These are phyloP conservation scores for Orussus abietinus DNA, from an alignment of 1,140 invertebrate species.

Conservation along the genomic window DNA sequence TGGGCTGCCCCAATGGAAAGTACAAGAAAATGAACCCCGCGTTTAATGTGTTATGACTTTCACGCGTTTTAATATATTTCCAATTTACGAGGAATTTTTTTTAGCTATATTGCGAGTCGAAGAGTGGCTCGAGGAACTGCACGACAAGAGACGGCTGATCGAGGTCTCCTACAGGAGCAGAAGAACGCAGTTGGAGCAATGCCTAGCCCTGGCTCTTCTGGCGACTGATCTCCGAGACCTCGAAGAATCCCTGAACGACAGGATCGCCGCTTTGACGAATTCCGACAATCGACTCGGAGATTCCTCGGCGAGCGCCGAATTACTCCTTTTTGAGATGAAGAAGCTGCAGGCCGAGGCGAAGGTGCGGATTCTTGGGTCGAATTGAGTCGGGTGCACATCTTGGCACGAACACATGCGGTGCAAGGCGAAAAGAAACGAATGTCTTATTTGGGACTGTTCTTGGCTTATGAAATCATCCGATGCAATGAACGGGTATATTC, in stretches of 20 bases:
- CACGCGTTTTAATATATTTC: too few relatives aligned
- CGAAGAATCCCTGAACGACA: slow-evolving; percentile 57
- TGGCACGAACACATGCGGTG: too few relatives aligned
- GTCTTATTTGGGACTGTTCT: too few relatives aligned
- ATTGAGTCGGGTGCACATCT: too few relatives aligned
- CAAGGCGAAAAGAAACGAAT: too few relatives aligned
- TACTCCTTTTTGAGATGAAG: slow-evolving; percentile 65
- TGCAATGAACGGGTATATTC: too few relatives aligned
- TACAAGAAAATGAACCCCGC: too few relatives aligned
- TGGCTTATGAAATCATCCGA: too few relatives aligned
- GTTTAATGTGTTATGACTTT: too few relatives aligned
- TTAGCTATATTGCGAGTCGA: slow-evolving; percentile 68
- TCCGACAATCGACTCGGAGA: slow-evolving; percentile 60
- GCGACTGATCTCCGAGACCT: slow-evolving; percentile 70
- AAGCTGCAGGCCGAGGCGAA: slow-evolving; percentile 71
- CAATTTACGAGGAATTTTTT: too few relatives aligned
- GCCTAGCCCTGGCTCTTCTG: slow-evolving; percentile 69
- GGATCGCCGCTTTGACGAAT: slow-evolving; percentile 47
- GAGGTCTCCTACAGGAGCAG: slow-evolving; percentile 71
- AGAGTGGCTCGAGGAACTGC: slow-evolving; percentile 71
- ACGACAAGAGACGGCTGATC: slow-evolving; percentile 69
- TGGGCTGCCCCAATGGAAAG: too few relatives aligned
- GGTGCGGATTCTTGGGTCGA: slow-evolving; percentile 47
- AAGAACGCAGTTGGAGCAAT: slow-evolving; percentile 72
- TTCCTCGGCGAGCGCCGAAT: slow-evolving; percentile 66